Percentiles rank a stretch among this genome's conserved stretches.
Conservation (phyloP, 2,797 vertebrate genomes). For the Bucorvus abyssinicus region DNA sequence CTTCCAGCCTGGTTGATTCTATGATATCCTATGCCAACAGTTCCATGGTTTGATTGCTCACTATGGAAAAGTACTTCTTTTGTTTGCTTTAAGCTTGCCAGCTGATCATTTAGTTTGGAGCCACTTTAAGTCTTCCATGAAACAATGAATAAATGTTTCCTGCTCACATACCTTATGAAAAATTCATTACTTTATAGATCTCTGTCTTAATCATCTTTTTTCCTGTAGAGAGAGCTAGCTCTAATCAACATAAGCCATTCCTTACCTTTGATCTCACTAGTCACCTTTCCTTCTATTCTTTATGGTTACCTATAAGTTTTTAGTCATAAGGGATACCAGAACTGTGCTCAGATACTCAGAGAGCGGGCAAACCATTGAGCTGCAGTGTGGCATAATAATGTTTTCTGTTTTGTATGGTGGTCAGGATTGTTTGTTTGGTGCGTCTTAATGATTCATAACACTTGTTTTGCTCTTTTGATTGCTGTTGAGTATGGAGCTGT, state of each 20-base stretch:
- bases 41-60: not conserved
- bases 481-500: not conserved
- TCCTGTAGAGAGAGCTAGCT: not conserved
- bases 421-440: not conserved
- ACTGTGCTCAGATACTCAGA: not conserved
- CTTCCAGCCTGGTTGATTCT: not conserved
- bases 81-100: not conserved
- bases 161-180: not conserved
- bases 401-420: not conserved
- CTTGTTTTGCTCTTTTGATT: slow-evolving; percentile 34
- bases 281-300: not conserved
- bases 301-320: not conserved
- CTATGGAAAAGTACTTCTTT: not conserved
- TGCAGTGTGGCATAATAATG: not conserved
- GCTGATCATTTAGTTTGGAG: not conserved
- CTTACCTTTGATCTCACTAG: not conserved
- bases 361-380: not conserved
- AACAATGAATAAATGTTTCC: not conserved
- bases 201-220: not conserved
- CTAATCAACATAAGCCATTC: slow-evolving; percentile 1
- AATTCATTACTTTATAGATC: not conserved
- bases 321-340: not conserved
- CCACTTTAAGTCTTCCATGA: not conserved
- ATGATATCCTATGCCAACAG: not conserved
- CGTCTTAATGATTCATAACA: not conserved